phyloP scores from a whole-genome alignment of 2,797 vertebrate species.

The Sphaeramia orbicularis region DNA sequence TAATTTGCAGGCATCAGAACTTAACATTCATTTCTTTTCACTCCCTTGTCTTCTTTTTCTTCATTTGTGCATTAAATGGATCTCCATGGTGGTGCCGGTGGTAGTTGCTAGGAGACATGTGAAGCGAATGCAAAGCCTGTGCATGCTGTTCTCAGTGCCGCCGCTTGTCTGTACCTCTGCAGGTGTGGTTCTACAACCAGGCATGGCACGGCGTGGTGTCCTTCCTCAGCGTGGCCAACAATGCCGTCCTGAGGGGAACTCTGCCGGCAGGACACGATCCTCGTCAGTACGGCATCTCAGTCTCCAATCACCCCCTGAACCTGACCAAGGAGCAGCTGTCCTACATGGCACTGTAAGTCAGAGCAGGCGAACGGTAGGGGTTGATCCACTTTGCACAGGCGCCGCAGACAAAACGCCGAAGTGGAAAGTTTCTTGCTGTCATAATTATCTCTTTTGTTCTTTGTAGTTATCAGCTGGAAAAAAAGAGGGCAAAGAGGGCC shows the following conservation, averaged over 20 bases:
- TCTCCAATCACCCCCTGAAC: conserved; percentile 95
- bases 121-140: conserved; percentile 10
- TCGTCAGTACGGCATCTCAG: conserved; percentile 89
- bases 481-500: neutral
- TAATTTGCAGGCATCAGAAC: neutral
- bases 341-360: conserved; percentile 89
- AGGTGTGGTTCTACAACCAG: conserved; percentile 99
- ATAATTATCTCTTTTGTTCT: neutral
- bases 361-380: neutral
- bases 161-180: conserved; percentile 26
- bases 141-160: conserved; percentile 6
- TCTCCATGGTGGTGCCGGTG: neutral
- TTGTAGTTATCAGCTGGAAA: neutral
- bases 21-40: neutral
- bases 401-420: neutral
- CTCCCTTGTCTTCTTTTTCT: conserved; percentile 1
- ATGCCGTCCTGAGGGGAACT: conserved; percentile 93
- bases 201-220: conserved; percentile 93
- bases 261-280: conserved; percentile 86
- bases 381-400: neutral
- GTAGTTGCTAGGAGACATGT: conserved; percentile 56
- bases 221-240: conserved; percentile 94
- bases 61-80: conserved; percentile 16
- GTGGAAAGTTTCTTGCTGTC: neutral
- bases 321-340: conserved; percentile 96